phyloP scores from a whole-genome alignment of 2,888 invertebrate species.

The Tupiocoris notatus region DNA sequence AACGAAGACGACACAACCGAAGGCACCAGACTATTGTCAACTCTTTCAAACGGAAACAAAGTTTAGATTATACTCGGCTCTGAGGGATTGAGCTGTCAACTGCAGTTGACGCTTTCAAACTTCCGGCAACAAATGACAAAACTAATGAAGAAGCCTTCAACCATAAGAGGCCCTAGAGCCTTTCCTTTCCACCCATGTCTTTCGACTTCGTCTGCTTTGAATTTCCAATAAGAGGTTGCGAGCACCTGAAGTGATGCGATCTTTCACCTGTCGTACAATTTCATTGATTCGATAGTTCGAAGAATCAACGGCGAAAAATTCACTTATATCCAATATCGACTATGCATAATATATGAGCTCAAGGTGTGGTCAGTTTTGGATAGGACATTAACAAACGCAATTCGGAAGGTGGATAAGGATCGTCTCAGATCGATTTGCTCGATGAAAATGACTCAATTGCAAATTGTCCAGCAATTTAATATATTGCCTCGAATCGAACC shows the following conservation, averaged over 20 bases:
- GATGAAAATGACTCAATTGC: too few relatives aligned
- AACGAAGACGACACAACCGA: conserved; percentile 3
- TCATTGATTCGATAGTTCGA: too few relatives aligned
- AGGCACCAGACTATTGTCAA: conserved; percentile 32
- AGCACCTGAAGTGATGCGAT: background rate
- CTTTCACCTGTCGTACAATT: too few relatives aligned
- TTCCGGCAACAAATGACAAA: conserved; percentile 41
- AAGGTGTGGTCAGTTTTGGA: too few relatives aligned
- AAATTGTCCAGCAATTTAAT: too few relatives aligned
- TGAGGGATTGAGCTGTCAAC: conserved; percentile 41
- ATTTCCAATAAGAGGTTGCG: background rate
- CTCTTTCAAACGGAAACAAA: conserved; percentile 31
- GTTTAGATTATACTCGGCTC: conserved; percentile 35
- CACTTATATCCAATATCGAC: too few relatives aligned
- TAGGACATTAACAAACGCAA: too few relatives aligned
- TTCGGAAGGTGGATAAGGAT: too few relatives aligned
- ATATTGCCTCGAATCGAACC: too few relatives aligned
- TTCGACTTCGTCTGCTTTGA: background rate
- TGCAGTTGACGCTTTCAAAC: conserved; percentile 40
- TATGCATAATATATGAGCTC: too few relatives aligned
- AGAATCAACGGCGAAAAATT: too few relatives aligned
- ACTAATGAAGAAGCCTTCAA: conserved; percentile 39
- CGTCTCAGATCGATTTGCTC: too few relatives aligned
- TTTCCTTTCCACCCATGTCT: background rate
- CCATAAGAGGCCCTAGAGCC: conserved; percentile 18